Base-by-base conservation (phyloP, 2,797 vertebrate species). In the Pseudochirops corinnae region DNA sequence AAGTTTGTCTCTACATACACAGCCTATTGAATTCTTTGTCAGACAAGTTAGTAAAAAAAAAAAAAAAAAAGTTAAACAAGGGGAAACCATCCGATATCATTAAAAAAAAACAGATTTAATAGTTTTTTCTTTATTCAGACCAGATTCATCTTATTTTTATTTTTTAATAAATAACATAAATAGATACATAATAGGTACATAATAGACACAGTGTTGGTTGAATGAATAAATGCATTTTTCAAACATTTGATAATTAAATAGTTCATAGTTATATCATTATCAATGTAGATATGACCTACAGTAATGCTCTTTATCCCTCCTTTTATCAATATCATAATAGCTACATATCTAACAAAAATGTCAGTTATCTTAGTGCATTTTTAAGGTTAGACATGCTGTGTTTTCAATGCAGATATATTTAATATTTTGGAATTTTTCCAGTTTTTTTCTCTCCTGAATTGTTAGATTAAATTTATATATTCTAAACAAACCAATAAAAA, bases 1-100 rank as follows among this genome's bases (percentile, higher is more conserved):
- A 55, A 0, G 6, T 82, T 92, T 92, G 93, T 95, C 0, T 10
- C 90, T 58, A 50, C 33, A 82, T 5, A 57, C 21, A 33, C 9
- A 57, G 91, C 67, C 0, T 94, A 62, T 29, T 62, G 87, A 87
- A 82, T 91, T 95, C 62, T 92, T 46, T 82, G 26, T 12, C 87
- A 3, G 91, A 92, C 94, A 55, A 55, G 90, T 92, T 92, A 93
- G 90, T 67, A 90, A 94, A 93, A 92, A 3, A 50, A 93, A 90
- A 94, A 93, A 92, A 3, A 50, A 93, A 39, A 82, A 93, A 93
- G 60, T 55, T 93, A 92, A 96, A 96, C 90, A 33, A 26, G 74
- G 39, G 21, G 74, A 87, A 87, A 50, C 11, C n/a, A 39, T 39
- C 18, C n/a, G 46, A 7, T 16, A 24, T 90, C 0, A 55, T 90